Conservation (phyloP, 2,797 vertebrate species). For the Decapterus maruadsi region DNA sequence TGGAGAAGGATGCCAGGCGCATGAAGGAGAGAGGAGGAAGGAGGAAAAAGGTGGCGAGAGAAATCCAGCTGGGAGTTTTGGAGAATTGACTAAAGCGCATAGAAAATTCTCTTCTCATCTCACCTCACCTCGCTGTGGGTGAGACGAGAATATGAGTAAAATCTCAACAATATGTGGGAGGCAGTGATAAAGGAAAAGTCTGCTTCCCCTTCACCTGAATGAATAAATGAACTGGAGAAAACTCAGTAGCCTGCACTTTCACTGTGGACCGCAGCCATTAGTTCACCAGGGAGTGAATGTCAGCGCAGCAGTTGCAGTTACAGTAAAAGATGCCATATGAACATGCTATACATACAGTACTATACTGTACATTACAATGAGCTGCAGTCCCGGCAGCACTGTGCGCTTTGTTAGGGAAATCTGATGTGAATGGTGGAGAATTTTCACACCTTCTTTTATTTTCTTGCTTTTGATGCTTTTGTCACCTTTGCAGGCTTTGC, state of each 20-base stretch:
- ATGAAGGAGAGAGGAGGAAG: constrained; percentile 42
- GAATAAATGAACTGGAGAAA: constrained; percentile 64
- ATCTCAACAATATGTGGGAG: constrained; percentile 34
- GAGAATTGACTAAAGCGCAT: constrained; percentile 43
- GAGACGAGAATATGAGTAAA: constrained; percentile 45
- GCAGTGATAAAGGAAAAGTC: neutral
- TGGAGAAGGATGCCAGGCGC: constrained; percentile 49
- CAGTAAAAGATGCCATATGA: constrained; percentile 52
- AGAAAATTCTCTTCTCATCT: no score
- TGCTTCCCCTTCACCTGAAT: constrained; percentile 55
- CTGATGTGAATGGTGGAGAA: constrained; percentile 36
- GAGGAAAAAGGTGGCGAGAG: constrained; percentile 30
- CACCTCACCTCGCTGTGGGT: constrained; percentile 5
- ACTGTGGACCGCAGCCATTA: constrained; percentile 59
- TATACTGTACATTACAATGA: constrained; percentile 22
- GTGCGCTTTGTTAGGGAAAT: constrained; percentile 29
- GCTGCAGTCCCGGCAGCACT: constrained; percentile 26
- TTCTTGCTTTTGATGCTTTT: constrained; percentile 22
- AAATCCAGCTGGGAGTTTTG: constrained; percentile 13
- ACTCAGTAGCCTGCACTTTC: constrained; percentile 58
- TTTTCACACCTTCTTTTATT: constrained; percentile 33
- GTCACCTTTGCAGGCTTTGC: constrained; percentile 37
- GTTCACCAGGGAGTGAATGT: constrained; percentile 62
- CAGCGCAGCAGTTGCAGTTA: constrained; percentile 47
- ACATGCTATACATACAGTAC: no score